Conservation (phyloP, 2,113 vertebrate genomes). For the Euleptes europaea region DNA sequence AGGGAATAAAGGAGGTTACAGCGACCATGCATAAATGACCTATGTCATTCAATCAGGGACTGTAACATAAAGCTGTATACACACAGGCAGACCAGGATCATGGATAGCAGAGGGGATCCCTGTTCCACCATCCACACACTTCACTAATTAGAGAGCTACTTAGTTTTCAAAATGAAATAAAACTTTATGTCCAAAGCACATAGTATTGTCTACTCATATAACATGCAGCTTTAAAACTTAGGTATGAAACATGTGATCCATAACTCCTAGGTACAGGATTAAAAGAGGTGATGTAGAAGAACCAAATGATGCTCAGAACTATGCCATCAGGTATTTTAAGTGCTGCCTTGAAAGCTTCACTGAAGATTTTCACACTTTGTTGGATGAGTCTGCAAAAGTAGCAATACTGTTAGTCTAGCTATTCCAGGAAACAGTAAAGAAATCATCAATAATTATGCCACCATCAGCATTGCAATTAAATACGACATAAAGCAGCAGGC, state of each 20-base stretch:
- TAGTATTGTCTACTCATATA: neutral
- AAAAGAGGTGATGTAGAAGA: neutral
- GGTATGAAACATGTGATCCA: constrained; percentile 1
- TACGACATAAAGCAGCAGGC: neutral
- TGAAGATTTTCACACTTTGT: neutral
- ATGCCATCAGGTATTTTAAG: neutral
- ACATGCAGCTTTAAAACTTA: neutral
- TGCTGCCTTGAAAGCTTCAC: constrained; percentile 1
- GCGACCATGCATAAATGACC: no score
- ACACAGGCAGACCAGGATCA: no score
- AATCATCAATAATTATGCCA: neutral
- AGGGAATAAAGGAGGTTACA: no score
- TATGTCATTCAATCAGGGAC: no score
- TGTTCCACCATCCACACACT: no score
- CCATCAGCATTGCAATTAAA: neutral
- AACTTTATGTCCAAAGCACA: neutral
- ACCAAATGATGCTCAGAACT: neutral
- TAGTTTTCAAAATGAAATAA: neutral
- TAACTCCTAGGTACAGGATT: neutral
- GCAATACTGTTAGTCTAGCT: neutral
- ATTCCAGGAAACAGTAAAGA: neutral
- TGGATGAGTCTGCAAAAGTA: constrained; percentile 7
- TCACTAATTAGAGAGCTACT: neutral
- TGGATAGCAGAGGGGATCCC: no score
- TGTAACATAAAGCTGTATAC: no score